Evolutionary conservation across 2,113 vertebrate species (phyloP), one percentile per base, ranked within the genome.

Genomic region (Macrotus californicus): DNA sequence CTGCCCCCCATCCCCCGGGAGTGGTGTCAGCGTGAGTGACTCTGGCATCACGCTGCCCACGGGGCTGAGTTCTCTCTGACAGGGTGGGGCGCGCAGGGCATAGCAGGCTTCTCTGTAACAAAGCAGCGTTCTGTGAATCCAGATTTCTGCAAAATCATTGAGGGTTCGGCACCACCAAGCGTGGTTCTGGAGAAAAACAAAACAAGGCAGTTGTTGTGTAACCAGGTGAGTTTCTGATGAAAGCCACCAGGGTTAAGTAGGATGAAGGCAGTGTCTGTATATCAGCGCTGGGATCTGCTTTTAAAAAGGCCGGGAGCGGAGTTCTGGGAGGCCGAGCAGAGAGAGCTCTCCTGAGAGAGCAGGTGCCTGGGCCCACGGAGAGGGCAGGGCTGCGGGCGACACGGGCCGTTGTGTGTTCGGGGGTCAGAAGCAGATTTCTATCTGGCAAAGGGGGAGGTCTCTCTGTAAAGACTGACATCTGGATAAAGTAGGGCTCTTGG

Each of bases 151-250:
- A 54, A 75, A 73, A 59, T 76, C 26, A 2, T 83, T 0, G 4
- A 75, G 67, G 52, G 76, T 66, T 92, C 1, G 21, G 52, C 61
- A 89, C 69, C 39, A 36, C 36, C 5, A 54, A 66, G 75, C 11
- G 2, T 15, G 56, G 50, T 80, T 95, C 80, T 48, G 13, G 59
- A 1, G 5, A 29, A 12, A 64, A 83, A n/a, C n/a, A 79, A 87
- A 86, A 95, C 89, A 93, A 50, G n/a, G 39, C 82, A 59, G 95
- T 86, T 94, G 94, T 91, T 59, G 56, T 5, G 93, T n/a, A 88
- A 61, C 59, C 0, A 9, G 87, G 29, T 41, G 52, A 88, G 67
- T 96, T 95, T 96, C 94, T 93, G 3, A 29, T 76, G 21, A 34
- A 76, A 96, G 56, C 43, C 87, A 22, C 22, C 66, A 24, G 61